Evolutionary conservation across 2,888 invertebrate genomes (phyloP).

Genomic region (Rhagium mordax): DNA sequence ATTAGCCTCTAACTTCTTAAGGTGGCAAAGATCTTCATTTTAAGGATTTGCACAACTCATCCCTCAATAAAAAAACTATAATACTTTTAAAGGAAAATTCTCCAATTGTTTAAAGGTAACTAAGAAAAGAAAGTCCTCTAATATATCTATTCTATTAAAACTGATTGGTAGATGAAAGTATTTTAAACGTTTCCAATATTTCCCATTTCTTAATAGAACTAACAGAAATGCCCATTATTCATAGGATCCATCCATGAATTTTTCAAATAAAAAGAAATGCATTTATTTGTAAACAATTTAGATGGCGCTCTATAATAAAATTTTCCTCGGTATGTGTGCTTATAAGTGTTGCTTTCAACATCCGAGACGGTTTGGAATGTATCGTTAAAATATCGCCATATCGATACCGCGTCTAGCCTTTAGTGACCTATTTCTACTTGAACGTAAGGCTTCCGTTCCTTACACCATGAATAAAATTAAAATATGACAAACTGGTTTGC

Average conservation of each 20-base stretch:
- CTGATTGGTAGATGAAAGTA: too few species aligned
- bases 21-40: too few species aligned
- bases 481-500: background rate
- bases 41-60: too few species aligned
- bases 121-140: background rate
- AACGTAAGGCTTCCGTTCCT: constrained; percentile 11
- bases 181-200: background rate
- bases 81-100: background rate
- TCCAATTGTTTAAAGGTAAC: background rate
- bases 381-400: constrained; percentile 43
- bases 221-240: background rate
- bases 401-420: constrained; percentile 25
- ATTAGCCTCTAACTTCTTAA: too few species aligned
- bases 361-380: constrained; percentile 33
- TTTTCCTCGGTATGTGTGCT: constrained; percentile 24
- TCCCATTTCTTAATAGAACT: background rate
- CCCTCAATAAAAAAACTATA: too few species aligned
- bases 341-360: constrained; percentile 11
- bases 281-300: constrained; percentile 33
- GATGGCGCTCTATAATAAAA: constrained; percentile 17
- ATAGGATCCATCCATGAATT: background rate
- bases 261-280: constrained; percentile 17
- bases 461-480: constrained; percentile 34
- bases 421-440: constrained; percentile 23
- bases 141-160: too few species aligned